These are phyloP conservation scores for Atopsyche davidsoni DNA, from an alignment of 1,140 invertebrate species.

Conservation along the genomic window DNA sequence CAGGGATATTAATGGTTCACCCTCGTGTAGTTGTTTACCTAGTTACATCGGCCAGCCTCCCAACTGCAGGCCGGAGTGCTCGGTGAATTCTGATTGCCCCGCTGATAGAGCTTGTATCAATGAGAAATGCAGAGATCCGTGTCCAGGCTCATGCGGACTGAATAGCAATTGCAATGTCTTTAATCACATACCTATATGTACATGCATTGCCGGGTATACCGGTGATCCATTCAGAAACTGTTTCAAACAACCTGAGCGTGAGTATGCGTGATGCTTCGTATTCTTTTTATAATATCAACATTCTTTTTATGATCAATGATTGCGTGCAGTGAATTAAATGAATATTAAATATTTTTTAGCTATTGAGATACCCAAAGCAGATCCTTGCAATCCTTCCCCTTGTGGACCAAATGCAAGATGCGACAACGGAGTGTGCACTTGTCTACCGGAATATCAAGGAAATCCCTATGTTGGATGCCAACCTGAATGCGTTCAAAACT, in stretches of 20 bases:
- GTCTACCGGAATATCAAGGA: constrained; percentile 54
- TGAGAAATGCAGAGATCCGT: constrained; percentile 62
- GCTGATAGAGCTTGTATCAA: constrained; percentile 56
- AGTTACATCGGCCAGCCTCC: constrained; percentile 59
- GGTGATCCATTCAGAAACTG: constrained; percentile 55
- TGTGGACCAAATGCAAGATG: constrained; percentile 68
- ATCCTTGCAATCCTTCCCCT: constrained; percentile 64
- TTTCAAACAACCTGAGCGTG: constrained; percentile 31
- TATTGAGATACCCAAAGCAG: constrained; percentile 42
- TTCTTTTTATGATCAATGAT: not conserved
- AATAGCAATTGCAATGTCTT: constrained; percentile 59
- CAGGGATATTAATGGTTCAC: constrained; percentile 46
- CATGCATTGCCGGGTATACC: constrained; percentile 45
- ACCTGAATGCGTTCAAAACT: constrained; percentile 57
- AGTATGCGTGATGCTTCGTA: constrained; percentile 16
- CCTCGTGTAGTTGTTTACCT: constrained; percentile 55
- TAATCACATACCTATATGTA: constrained; percentile 59
- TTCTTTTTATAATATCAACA: not conserved
- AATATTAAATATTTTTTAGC: constrained; percentile 43
- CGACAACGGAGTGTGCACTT: constrained; percentile 59
- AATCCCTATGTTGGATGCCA: constrained; percentile 54
- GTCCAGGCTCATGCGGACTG: constrained; percentile 56
- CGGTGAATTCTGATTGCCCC: constrained; percentile 57
- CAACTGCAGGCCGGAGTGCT: constrained; percentile 59
- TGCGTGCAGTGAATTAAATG: constrained; percentile 25